Conservation (phyloP, 2,113 vertebrate species). For the Eira barbara region DNA sequence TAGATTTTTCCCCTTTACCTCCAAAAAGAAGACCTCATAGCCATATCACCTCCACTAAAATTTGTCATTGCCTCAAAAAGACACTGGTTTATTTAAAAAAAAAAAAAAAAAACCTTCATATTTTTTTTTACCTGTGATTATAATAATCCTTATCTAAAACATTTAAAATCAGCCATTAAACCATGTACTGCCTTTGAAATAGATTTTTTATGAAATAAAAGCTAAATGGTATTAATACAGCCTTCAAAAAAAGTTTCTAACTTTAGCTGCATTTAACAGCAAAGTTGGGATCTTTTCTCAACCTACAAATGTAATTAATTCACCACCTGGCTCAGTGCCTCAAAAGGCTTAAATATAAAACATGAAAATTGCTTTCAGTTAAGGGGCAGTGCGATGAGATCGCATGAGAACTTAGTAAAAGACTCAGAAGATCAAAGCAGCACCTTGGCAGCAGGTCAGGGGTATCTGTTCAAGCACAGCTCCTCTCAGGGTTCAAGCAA, state of each 20-base stretch:
- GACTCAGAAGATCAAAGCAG: conserved; percentile 56
- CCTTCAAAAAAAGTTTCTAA: conserved; percentile 30
- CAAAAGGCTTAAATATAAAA: conserved; percentile 74
- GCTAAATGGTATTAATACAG: background rate
- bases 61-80: background rate
- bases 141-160: background rate
- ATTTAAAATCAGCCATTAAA: background rate
- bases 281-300: conserved; percentile 59
- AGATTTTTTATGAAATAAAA: conserved; percentile 58
- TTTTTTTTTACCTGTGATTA: background rate
- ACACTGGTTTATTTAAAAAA: background rate
- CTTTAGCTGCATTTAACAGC: conserved; percentile 57
- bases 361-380: conserved; percentile 68
- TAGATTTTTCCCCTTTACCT: background rate
- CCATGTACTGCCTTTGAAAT: background rate
- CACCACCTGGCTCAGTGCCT: conserved; percentile 69
- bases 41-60: background rate
- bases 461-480: conserved; percentile 32
- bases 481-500: background rate
- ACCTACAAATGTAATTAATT: conserved; percentile 66
- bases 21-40: background rate
- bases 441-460: conserved; percentile 51
- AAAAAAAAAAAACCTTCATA: background rate
- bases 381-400: conserved; percentile 59
- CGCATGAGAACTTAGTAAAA: conserved; percentile 58